A percentile compares a stretch with the other conserved stretches of the same genome.
These are phyloP conservation scores for Uromys caudimaculatus DNA, from an alignment of 2,797 vertebrate species.

Conservation along the genomic window DNA sequence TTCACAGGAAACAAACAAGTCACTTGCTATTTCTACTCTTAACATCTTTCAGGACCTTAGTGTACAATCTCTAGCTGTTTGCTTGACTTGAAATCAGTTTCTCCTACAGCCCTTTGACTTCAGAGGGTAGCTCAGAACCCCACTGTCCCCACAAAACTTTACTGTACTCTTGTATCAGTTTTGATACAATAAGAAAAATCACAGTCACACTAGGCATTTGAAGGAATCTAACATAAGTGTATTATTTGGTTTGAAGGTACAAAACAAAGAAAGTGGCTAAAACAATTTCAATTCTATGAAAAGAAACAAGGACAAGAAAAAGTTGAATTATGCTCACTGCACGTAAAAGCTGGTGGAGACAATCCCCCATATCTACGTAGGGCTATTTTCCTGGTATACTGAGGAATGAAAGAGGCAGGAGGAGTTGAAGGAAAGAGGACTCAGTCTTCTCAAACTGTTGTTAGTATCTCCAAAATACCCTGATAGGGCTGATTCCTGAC, in stretches of 20 bases:
- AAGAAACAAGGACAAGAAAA: not conserved
- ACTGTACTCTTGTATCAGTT: not conserved
- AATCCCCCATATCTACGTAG: not conserved
- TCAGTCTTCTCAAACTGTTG: not conserved
- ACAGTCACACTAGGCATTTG: not conserved
- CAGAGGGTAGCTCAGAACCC: not conserved
- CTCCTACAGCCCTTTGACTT: accelerated
- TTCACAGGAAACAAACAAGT: not conserved
- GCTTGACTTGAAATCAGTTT: not conserved
- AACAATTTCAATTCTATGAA: not conserved
- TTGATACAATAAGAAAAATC: not conserved
- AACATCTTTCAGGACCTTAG: not conserved
- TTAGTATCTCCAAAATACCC: not conserved
- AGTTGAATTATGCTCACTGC: not conserved
- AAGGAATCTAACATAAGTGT: not conserved
- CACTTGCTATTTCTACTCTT: not conserved
- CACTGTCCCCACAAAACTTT: not conserved
- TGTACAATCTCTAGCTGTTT: not conserved
- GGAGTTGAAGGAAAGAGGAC: accelerated
- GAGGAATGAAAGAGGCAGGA: accelerated
- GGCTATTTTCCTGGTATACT: accelerated
- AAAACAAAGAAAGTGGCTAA: not conserved
- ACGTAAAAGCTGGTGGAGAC: not conserved
- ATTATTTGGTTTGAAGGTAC: not conserved
- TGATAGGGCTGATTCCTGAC: not conserved